Evolutionary conservation across 2,797 vertebrate genomes (phyloP), one percentile per base, ranked within the genome.

Genomic region (Rhynchonycteris naso): DNA sequence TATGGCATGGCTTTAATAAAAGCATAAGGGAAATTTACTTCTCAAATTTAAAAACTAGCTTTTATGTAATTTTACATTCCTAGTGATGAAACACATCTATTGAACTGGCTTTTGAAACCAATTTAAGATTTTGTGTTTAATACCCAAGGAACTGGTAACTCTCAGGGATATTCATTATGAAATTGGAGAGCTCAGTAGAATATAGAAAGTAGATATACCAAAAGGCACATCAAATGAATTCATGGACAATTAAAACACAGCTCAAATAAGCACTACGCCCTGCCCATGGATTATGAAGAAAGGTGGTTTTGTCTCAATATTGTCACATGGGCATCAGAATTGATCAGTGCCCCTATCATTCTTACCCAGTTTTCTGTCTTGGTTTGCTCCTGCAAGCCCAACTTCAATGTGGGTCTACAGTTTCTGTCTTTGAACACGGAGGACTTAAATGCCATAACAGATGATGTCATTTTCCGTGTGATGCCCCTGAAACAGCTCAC

Each of bases 391-490:
- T 21, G 35, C 68, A 59, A 93, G 33, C n/a, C n/a, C 19, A 19
- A 50, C 35, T 76, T 92, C 84, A 65, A 59, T 80, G 86, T 86
- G 22, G 13, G 59, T 24, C 43, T 61, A 38, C 71, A 87, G n/a
- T 90, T 91, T 83, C 88, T 78, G 12, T n/a, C n/a, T 92, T 88
- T 85, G 88, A 66, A 92, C 85, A 90, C 33, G 54, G 56, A 86
- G 24, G 78, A 33, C 78, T 96, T 93, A 97, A 96, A 92, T 85
- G 91, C 88, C 50, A 21, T 95, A 95, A 95, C n/a, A 92, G 96
- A 97, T 97, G 91, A 96, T 90, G 96, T 95, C 95, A 95, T 94
- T 95, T 95, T 94, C 93, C 47, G 63, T 79, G 68, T 21, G 61
- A 95, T 69, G 69, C 90, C 79, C 54, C 58, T 5, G 63, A 78